These are phyloP conservation scores for Calliphora vomitoria DNA, from an alignment of 2,888 invertebrate genomes.

Conservation along the genomic window DNA sequence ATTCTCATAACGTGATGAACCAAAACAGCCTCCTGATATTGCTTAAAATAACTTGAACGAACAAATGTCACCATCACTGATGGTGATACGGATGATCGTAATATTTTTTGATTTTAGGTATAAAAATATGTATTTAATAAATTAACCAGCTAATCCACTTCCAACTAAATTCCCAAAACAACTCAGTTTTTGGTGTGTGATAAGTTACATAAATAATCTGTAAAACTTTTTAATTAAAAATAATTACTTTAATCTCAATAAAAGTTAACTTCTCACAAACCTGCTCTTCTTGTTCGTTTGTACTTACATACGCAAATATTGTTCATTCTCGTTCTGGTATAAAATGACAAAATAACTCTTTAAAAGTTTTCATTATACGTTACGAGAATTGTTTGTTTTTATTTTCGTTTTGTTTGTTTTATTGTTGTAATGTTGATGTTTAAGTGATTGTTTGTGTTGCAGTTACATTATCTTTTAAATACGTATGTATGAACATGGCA, in stretches of 20 bases:
- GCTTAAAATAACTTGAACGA: too few relatives aligned
- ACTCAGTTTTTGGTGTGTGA: background rate
- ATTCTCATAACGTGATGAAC: too few relatives aligned
- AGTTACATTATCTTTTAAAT: slow-evolving; percentile 40
- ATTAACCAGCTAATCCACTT: too few relatives aligned
- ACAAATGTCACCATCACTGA: too few relatives aligned
- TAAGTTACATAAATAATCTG: background rate
- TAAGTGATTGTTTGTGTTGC: slow-evolving; percentile 51
- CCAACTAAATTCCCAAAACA: background rate
- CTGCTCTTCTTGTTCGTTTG: background rate
- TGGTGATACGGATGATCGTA: too few relatives aligned
- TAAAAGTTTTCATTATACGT: slow-evolving; percentile 19
- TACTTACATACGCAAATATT: too few relatives aligned
- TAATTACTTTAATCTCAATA: slow-evolving; percentile 16
- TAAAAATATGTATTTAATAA: too few relatives aligned
- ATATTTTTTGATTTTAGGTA: too few relatives aligned
- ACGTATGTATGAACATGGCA: background rate
- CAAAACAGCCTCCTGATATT: too few relatives aligned
- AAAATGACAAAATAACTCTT: slow-evolving; percentile 9
- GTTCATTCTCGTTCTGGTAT: background rate
- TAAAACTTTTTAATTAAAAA: slow-evolving; percentile 49
- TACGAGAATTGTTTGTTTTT: slow-evolving; percentile 16
- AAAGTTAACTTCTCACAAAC: slow-evolving; percentile 29
- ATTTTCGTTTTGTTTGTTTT: slow-evolving; percentile 9
- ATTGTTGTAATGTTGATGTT: slow-evolving; percentile 45